Conservation (phyloP, 2,113 vertebrate species). For the cat (Felis catus) region DNA sequence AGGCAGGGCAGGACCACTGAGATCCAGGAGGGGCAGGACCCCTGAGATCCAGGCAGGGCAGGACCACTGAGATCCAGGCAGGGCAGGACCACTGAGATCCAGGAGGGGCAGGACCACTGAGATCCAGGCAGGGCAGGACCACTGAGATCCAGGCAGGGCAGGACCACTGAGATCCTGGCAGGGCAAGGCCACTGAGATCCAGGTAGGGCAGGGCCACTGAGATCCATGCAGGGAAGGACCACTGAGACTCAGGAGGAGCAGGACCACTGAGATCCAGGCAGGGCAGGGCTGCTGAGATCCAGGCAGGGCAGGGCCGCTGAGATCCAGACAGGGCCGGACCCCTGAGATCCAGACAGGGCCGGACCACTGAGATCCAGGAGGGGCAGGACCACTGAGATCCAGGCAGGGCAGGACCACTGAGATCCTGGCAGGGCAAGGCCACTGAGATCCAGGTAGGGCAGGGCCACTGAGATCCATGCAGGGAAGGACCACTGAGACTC, state of each 20-base stretch:
- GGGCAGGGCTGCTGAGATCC: not conserved
- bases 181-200: too few species aligned
- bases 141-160: rapidly evolving
- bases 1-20: too few species aligned
- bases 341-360: not conserved
- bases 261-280: not conserved
- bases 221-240: too few species aligned
- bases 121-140: not conserved
- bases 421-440: too few species aligned
- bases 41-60: too few species aligned
- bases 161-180: rapidly evolving
- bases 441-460: too few species aligned
- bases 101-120: not conserved
- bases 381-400: not conserved
- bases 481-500: rapidly evolving
- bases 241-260: not conserved
- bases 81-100: too few species aligned
- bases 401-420: rapidly evolving
- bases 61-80: not conserved
- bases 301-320: rapidly evolving
- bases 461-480: too few species aligned
- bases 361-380: not conserved
- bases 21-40: too few species aligned
- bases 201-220: rapidly evolving
- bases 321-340: too few species aligned